Evolutionary conservation across 2,888 invertebrate species (phyloP), one percentile per base, ranked within the genome.

Genomic region (Eupithecia pulchellata): DNA sequence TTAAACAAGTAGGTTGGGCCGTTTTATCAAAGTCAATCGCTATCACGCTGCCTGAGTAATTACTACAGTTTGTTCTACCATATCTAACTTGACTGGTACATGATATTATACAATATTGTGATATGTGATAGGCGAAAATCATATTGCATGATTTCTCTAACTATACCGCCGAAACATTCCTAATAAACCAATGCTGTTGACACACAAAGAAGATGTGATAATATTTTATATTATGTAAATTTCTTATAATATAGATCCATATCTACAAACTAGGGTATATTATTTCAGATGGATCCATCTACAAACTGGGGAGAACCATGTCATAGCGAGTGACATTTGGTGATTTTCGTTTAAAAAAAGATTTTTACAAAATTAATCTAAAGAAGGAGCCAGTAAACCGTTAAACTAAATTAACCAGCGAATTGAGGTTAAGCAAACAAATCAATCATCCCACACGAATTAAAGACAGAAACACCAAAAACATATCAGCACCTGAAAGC

Each of bases 21-120:
- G 91, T 92, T 93, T 93, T 92, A 93, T 93, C 93, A 92, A 93
- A 92, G 92, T 93, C 93, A 91, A 92, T 92, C 92, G 91, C 88
- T 90, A 91, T 90, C 91, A 89, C 88, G 89, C 90, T 89, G 89
- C 83, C 86, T 92, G 92, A 92, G 91, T 92, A 92, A 93, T 93
- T 92, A 91, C 89, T 82, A 79, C 73, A 78, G 78, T 79, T 75
- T 75, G 77, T 78, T 70, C 72, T 67, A 20, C 52, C 64, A 9
- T 66, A 64, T 62, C 42, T n/a, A 55, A 42, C 61, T 62, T 29
- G 8, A 34, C 65, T 70, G 63, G 9, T 17, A 72, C 66, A 39
- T 63, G 66, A 66, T 57, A 27, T 27, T 1, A 14, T 60, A 60
- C 58, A 60, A 60, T 65, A 64, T 52, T 1, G 30, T 30, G 32